Percentiles rank a stretch among this genome's conserved stretches.
These are phyloP conservation scores for Cyclopterus lumpus DNA, from an alignment of 2,797 vertebrate species.

Conservation along the genomic window DNA sequence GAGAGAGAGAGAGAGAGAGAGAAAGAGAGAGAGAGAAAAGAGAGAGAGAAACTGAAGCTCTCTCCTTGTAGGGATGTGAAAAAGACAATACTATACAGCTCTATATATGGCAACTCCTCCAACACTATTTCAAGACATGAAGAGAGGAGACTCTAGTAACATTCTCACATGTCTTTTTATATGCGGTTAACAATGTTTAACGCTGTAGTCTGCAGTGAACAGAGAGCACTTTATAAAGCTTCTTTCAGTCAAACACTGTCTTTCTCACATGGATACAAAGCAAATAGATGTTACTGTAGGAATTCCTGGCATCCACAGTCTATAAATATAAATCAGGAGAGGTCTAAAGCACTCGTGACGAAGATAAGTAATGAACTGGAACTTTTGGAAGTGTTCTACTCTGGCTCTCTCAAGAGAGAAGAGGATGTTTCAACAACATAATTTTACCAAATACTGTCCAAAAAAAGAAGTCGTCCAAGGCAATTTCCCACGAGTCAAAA, in stretches of 20 bases:
- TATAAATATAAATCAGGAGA: conserved; percentile 72
- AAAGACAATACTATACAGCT: conserved; percentile 35
- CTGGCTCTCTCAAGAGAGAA: conserved; percentile 6
- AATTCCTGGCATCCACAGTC: conserved; percentile 66
- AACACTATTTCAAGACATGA: conserved; percentile 28
- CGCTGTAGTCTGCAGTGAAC: conserved; percentile 31
- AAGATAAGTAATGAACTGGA: conserved; percentile 57
- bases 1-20: conserved; percentile 5
- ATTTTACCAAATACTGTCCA: conserved; percentile 19
- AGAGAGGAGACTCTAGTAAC: conserved; percentile 21
- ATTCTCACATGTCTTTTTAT: conserved; percentile 18
- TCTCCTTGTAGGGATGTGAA: conserved; percentile 58
- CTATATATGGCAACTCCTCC: conserved; percentile 56
- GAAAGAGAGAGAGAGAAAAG: conserved; percentile 4
- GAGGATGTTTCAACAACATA: conserved; percentile 24
- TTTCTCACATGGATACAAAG: conserved; percentile 58
- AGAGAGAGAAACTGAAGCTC: conserved; percentile 8
- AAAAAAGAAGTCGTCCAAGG: background rate
- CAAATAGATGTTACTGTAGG: conserved; percentile 64
- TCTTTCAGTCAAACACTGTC: conserved; percentile 43
- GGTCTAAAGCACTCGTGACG: conserved; percentile 53
- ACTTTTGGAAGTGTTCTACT: conserved; percentile 37
- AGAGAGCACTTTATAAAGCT: conserved; percentile 41
- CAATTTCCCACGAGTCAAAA: conserved; percentile 18
- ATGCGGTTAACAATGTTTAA: conserved; percentile 22